These are phyloP conservation scores for Chloromyia formosa DNA, from an alignment of 2,888 invertebrate genomes.

Conservation along the genomic window DNA sequence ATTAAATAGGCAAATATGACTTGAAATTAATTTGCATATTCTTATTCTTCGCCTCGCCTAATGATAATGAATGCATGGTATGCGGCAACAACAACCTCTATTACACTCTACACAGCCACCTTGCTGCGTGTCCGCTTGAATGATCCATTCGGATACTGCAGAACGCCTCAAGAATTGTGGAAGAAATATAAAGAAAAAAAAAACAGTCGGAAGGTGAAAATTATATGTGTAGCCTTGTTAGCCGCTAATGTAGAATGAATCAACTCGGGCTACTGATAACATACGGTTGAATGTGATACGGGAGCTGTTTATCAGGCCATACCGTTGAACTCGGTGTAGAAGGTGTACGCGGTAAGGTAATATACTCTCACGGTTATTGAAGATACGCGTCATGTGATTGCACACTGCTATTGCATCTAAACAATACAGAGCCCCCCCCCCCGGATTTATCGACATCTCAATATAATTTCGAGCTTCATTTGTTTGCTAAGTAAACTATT, in stretches of 20 bases:
- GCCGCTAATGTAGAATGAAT: conserved; percentile 17
- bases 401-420: too few species aligned
- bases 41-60: background rate
- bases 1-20: conserved; percentile 12
- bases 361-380: too few species aligned
- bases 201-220: conserved; percentile 8
- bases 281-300: background rate
- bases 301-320: too few species aligned
- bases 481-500: background rate
- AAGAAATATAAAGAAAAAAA: conserved; percentile 1
- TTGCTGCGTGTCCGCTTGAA: too few species aligned
- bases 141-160: background rate
- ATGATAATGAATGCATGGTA: background rate
- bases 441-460: background rate
- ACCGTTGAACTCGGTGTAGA: too few species aligned
- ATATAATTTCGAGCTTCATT: background rate
- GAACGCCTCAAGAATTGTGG: background rate
- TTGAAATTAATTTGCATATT: conserved; percentile 13
- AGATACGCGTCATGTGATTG: too few species aligned
- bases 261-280: conserved; percentile 29
- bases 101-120: conserved; percentile 9
- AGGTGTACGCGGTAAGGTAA: too few species aligned
- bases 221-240: background rate
- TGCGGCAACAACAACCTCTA: background rate
- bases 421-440: too few species aligned